Percentiles rank a stretch among this genome's conserved stretches.
These are phyloP conservation scores for Araneus ventricosus DNA, from an alignment of 1,140 invertebrate species.

Conservation along the genomic window DNA sequence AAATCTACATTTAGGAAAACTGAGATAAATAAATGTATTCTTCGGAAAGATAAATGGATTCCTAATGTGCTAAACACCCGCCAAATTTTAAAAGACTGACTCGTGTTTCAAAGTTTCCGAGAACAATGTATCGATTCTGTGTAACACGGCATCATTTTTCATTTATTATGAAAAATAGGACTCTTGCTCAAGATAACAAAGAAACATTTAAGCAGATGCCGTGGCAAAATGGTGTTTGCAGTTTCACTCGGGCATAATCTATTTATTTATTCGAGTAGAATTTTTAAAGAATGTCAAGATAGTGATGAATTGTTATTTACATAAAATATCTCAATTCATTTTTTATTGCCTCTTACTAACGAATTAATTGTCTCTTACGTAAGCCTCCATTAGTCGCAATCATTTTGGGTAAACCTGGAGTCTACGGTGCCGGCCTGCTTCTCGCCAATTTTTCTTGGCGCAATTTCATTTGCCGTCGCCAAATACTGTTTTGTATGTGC, in stretches of 20 bases:
- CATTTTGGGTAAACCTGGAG: too few species aligned
- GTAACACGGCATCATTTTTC: background rate
- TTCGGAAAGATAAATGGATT: background rate
- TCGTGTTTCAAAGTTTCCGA: background rate
- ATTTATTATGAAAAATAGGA: background rate
- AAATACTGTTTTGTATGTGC: too few species aligned
- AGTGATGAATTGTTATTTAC: too few species aligned
- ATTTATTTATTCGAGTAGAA: background rate
- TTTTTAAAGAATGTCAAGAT: too few species aligned
- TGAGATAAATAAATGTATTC: background rate
- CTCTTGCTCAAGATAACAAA: background rate
- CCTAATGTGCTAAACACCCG: background rate
- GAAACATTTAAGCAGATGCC: background rate
- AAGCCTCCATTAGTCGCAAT: too few species aligned
- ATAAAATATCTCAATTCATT: too few species aligned
- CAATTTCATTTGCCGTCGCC: too few species aligned
- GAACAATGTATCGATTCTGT: background rate
- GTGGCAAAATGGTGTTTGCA: background rate
- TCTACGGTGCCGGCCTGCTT: too few species aligned
- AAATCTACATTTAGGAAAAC: background rate
- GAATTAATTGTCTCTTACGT: too few species aligned
- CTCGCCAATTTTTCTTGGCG: too few species aligned
- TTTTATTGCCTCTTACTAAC: too few species aligned
- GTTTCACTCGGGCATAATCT: background rate
- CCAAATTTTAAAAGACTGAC: background rate